phyloP scores from a whole-genome alignment of 2,888 invertebrate genomes.

The Drosophila mettleri region DNA sequence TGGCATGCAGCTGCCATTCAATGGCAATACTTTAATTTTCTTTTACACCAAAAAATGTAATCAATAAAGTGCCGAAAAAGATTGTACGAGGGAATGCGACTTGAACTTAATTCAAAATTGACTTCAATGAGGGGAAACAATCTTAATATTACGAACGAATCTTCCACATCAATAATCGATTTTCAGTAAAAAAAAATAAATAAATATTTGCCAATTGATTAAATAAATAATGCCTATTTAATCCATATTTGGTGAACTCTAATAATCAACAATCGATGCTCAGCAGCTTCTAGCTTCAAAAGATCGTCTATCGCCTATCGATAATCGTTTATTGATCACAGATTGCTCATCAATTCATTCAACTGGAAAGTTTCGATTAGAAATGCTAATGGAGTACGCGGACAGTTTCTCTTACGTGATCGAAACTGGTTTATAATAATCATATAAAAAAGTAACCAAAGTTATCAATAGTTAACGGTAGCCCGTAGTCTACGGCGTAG shows the following conservation, averaged over 20 bases:
- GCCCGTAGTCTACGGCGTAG: conserved; percentile 18
- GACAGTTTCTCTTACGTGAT: conserved; percentile 54
- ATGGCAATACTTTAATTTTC: conserved; percentile 65
- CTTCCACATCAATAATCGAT: background rate
- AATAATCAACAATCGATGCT: background rate
- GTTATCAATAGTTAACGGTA: conserved; percentile 20
- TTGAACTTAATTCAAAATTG: background rate
- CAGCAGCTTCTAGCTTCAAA: too few relatives aligned
- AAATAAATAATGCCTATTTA: too few relatives aligned
- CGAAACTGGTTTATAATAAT: conserved; percentile 52
- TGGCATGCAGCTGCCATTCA: conserved; percentile 66
- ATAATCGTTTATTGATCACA: conserved; percentile 1
- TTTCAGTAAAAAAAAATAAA: background rate
- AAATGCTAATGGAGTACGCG: conserved; percentile 53
- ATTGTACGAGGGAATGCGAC: background rate
- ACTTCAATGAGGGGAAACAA: too few relatives aligned
- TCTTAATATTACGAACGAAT: too few relatives aligned
- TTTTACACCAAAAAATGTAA: conserved; percentile 48
- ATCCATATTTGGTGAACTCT: background rate
- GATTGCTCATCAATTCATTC: background rate
- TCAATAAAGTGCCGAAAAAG: conserved; percentile 9
- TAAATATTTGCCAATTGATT: background rate
- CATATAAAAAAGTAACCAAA: conserved; percentile 1
- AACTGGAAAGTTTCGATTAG: conserved; percentile 53
- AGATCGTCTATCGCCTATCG: conserved; percentile 1